Base-by-base conservation (phyloP, 2,888 invertebrate species). In the Lepidonotus clava region DNA sequence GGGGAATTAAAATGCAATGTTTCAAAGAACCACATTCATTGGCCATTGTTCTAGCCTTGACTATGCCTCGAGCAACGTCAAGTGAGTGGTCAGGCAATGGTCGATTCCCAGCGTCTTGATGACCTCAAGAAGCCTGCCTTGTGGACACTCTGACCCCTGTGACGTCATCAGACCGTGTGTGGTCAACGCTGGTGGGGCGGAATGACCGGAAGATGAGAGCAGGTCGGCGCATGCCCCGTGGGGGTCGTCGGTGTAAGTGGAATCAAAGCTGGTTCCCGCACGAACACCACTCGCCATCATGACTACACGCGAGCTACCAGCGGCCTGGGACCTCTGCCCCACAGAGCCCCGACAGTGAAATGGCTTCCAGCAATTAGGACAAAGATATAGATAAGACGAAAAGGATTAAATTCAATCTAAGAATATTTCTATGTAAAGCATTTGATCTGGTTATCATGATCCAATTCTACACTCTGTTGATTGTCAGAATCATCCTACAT, bases 61-160 rank as follows among this genome's bases (percentile, higher is more conserved):
- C n/a, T n/a, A n/a, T n/a, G n/a, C n/a, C n/a, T n/a, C n/a, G n/a
- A n/a, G n/a, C n/a, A n/a, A n/a, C n/a, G n/a, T n/a, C n/a, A n/a
- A n/a, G n/a, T n/a, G n/a, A n/a, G n/a, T n/a, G n/a, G n/a, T n/a
- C n/a, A n/a, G n/a, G n/a, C n/a, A n/a, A n/a, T n/a, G n/a, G n/a
- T n/a, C n/a, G n/a, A n/a, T n/a, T n/a, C n/a, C n/a, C n/a, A n/a
- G n/a, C n/a, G n/a, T n/a, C n/a, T n/a, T n/a, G n/a, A n/a, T n/a
- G n/a, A n/a, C n/a, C n/a, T n/a, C 51, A 51, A 51, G 51, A 80
- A 46, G 28, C 80, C 80, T 80, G 80, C 46, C 21, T 46, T 80
- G 80, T 80, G 80, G 24, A 80, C 80, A 80, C 51, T 80, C 51
- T 80, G 80, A 80, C 80, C 80, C 32, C 80, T 51, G 51, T 80